Conservation (phyloP, 2,888 invertebrate genomes). For the Panzeria rudis region DNA sequence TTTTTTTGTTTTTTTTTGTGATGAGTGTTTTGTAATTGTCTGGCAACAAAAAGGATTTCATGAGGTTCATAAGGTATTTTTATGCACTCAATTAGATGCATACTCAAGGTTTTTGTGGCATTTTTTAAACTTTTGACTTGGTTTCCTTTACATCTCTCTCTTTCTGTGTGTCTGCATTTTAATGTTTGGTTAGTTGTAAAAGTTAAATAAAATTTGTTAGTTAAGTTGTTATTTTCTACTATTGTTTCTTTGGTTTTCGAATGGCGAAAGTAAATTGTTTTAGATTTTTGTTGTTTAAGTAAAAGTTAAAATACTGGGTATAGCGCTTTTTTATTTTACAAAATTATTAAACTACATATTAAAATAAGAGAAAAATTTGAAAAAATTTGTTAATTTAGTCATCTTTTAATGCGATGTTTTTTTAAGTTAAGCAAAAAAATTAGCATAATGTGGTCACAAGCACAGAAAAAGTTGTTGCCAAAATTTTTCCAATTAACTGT, state of each 20-base stretch:
- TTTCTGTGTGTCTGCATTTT: neutral
- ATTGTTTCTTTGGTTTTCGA: constrained; percentile 1
- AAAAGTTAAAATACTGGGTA: neutral
- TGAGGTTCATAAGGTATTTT: constrained; percentile 57
- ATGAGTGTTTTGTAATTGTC: constrained; percentile 38
- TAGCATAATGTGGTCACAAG: too few relatives aligned
- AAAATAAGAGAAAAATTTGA: too few relatives aligned
- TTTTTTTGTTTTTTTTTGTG: constrained; percentile 24
- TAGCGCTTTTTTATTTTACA: too few relatives aligned
- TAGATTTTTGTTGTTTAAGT: neutral
- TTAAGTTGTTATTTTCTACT: neutral
- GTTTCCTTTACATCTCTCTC: constrained; percentile 4
- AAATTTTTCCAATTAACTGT: too few relatives aligned
- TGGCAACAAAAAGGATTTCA: constrained; percentile 36
- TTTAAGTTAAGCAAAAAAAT: too few relatives aligned
- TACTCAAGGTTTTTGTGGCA: constrained; percentile 35
- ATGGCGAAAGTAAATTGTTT: neutral
- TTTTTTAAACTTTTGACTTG: constrained; percentile 20
- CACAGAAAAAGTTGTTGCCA: too few relatives aligned
- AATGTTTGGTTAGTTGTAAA: constrained; percentile 4
- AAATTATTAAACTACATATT: too few relatives aligned
- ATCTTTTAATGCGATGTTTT: too few relatives aligned
- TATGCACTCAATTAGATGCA: constrained; percentile 66
- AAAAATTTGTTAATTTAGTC: too few relatives aligned
- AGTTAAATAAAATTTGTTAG: constrained; percentile 23